Evolutionary conservation across 2,888 invertebrate species (phyloP), one percentile per base, ranked within the genome.

Genomic region (Magallana nippona): DNA sequence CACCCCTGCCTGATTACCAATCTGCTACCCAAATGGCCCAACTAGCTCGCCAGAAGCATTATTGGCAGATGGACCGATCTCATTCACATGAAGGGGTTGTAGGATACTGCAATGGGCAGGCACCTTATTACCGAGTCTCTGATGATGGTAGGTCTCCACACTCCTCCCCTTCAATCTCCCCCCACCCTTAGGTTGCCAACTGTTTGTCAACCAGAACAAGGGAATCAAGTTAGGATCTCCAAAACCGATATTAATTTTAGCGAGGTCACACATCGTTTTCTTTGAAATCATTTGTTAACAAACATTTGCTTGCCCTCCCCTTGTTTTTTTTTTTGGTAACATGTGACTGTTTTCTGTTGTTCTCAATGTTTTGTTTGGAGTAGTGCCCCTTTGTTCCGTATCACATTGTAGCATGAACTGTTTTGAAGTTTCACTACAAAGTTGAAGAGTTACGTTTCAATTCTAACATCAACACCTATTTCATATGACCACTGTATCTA

Each of bases 21-120:
- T 96, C 97, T 89, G 97, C 97, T 81, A 97, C 97, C 83, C 97
- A 97, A 94, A 97, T 97, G 96, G 97, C 97, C 32, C 91, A 92
- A 82, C 84, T 91, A 57, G 91, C 91, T 32, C 96, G 97, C 86
- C 93, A 91, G 88, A 90, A 92, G 82, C 92, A 91, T 82, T 95
- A 97, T 90, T 97, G 97, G 94, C 82, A 84, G 82, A 82, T 82
- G 79, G 85, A 86, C 27, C 58, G 97, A 97, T 90, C 86, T 79
- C 87, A 97, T 95, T 97, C 97, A 88, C 97, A 97, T 95, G 97
- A 97, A 94, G 97, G 97, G 90, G 97, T 97, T 82, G 86, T 84
- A 82, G 79, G 82, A 79, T 84, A 84, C 84, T 84, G 82, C 82
- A 84, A 84, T 77, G 84, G 84, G 82, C 80, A 82, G 62, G 44